Conservation (phyloP, 2,888 invertebrate genomes). For the Fragum sueziense region DNA sequence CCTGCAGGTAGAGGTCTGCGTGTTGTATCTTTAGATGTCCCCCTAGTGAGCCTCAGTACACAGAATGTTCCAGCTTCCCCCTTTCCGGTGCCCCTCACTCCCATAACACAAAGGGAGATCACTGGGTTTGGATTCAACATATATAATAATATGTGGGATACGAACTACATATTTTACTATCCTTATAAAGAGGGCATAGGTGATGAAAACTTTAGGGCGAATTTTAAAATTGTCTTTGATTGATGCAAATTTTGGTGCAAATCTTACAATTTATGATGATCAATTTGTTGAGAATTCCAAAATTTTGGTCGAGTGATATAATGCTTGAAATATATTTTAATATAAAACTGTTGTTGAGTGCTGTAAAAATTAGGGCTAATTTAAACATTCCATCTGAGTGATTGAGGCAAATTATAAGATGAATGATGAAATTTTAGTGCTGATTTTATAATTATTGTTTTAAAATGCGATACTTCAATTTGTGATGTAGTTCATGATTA, state of each 20-base stretch:
- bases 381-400: no score
- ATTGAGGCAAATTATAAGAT: no score
- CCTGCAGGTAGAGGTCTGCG: constrained; percentile 57
- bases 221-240: constrained; percentile 58
- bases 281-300: no score
- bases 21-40: constrained; percentile 69
- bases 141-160: constrained; percentile 80
- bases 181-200: constrained; percentile 64
- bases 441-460: no score
- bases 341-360: neutral
- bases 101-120: constrained; percentile 67
- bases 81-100: constrained; percentile 75
- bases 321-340: no score
- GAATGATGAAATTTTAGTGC: no score
- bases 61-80: constrained; percentile 62
- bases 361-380: no score
- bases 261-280: no score
- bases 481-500: no score
- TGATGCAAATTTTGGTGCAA: neutral
- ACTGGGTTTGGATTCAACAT: constrained; percentile 75
- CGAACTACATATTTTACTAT: constrained; percentile 80
- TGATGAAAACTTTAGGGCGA: constrained; percentile 68
- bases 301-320: no score
- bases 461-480: no score
- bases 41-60: constrained; percentile 69